phyloP scores from a whole-genome alignment of 2,113 vertebrate genomes.

The Sitta europaea region DNA sequence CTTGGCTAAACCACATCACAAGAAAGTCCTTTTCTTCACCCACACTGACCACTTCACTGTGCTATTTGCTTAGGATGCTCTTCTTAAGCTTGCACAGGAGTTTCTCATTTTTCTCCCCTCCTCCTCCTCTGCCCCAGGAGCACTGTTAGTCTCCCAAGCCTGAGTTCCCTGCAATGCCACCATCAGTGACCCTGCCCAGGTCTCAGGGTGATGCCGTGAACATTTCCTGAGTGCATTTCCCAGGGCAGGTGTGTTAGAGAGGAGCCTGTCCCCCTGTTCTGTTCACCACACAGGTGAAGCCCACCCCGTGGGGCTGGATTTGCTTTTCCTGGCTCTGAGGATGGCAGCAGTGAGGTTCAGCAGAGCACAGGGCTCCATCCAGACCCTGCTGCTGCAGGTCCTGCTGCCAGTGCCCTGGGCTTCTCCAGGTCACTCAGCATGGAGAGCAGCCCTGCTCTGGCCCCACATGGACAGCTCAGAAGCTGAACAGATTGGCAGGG shows the following conservation, averaged over 20 bases:
- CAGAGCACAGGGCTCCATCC: not conserved
- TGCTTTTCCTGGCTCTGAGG: not conserved
- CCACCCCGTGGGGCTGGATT: not conserved
- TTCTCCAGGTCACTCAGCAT: constrained; percentile 71
- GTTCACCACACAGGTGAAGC: not conserved
- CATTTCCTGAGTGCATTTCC: too few species aligned
- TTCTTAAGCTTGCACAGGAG: not conserved
- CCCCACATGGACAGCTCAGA: constrained; percentile 69
- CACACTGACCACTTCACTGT: not conserved
- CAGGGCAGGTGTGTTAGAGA: too few species aligned
- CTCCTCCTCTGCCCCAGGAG: not conserved
- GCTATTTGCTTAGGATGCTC: not conserved
- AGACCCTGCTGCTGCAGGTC: too few species aligned
- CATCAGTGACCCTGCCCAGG: not conserved
- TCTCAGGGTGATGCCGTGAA: not conserved
- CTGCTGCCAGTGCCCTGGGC: constrained; percentile 52
- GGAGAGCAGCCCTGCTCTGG: constrained; percentile 67
- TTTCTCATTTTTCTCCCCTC: not conserved
- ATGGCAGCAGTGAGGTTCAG: not conserved
- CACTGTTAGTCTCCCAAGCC: not conserved
- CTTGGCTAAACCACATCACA: not conserved
- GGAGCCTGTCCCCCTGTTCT: too few species aligned
- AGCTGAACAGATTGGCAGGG: constrained; percentile 69
- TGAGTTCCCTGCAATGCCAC: not conserved
- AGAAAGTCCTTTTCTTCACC: not conserved